Evolutionary conservation across 2,888 invertebrate genomes (phyloP).

Genomic region (Rhagophthalmus giganteus): DNA sequence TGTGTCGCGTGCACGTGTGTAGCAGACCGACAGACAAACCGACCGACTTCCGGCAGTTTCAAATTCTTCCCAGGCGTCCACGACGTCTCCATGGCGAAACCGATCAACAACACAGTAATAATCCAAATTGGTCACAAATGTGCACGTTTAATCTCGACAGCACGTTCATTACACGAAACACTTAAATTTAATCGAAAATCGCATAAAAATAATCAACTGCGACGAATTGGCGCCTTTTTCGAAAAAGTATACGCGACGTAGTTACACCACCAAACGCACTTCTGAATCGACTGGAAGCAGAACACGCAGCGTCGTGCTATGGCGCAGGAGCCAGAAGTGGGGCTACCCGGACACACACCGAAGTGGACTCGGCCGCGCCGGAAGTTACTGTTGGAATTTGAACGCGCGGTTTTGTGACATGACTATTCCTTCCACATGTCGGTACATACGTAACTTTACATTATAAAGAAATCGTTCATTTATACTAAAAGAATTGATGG

Average conservation of each 20-base stretch:
- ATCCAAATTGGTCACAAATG: slow-evolving; percentile 6
- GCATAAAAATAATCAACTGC: slow-evolving; percentile 11
- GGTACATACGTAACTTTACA: not conserved
- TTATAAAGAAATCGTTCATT: not conserved
- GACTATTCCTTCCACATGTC: slow-evolving; percentile 18
- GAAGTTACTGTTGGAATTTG: slow-evolving; percentile 29
- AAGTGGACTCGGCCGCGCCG: slow-evolving; percentile 37
- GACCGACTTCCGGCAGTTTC: slow-evolving; percentile 31
- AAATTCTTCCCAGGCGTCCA: slow-evolving; percentile 18
- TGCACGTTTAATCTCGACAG: no score
- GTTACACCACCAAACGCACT: slow-evolving; percentile 18
- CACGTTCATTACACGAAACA: no score
- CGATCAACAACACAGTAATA: slow-evolving; percentile 22
- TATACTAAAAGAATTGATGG: no score
- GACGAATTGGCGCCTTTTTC: slow-evolving; percentile 29
- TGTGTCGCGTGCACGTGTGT: slow-evolving; percentile 47
- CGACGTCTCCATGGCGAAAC: slow-evolving; percentile 22
- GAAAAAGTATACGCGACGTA: slow-evolving; percentile 11
- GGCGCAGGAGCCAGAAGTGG: slow-evolving; percentile 23
- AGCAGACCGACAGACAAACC: slow-evolving; percentile 39
- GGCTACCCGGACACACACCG: slow-evolving; percentile 32
- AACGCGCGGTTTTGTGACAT: slow-evolving; percentile 27
- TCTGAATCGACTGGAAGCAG: slow-evolving; percentile 26
- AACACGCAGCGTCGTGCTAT: slow-evolving; percentile 16
- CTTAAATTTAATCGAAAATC: not conserved